These are phyloP conservation scores for Oryzias sinensis DNA, from an alignment of 2,797 vertebrate genomes.

Conservation along the genomic window DNA sequence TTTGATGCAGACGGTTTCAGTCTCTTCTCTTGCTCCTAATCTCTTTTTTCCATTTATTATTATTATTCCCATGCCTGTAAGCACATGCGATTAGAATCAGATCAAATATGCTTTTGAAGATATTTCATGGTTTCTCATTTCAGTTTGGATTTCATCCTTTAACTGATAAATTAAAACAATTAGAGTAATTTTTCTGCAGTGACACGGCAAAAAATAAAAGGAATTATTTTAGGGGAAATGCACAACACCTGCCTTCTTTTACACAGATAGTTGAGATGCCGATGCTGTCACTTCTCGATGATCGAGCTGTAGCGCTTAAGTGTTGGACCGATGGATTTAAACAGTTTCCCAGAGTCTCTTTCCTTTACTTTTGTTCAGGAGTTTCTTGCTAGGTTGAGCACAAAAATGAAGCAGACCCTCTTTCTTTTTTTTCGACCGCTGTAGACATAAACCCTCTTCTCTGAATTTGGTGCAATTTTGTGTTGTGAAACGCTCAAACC, in stretches of 20 bases:
- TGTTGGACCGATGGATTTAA: too few relatives aligned
- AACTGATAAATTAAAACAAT: too few relatives aligned
- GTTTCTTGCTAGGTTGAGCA: conserved; percentile 54
- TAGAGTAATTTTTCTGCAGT: too few relatives aligned
- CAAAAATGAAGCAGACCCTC: conserved; percentile 45
- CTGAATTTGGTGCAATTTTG: conserved; percentile 62
- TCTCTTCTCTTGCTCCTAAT: conserved; percentile 38
- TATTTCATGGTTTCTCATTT: conserved; percentile 56
- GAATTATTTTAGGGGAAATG: conserved; percentile 53
- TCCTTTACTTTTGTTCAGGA: conserved; percentile 3
- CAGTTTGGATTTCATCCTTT: conserved; percentile 48
- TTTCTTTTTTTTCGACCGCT: conserved; percentile 20
- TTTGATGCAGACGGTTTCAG: conserved; percentile 33
- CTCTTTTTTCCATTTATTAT: conserved; percentile 13
- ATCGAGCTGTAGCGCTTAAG: conserved; percentile 45
- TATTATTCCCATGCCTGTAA: conserved; percentile 64
- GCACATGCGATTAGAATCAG: conserved; percentile 45
- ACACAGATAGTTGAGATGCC: conserved; percentile 33
- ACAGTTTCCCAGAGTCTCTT: too few relatives aligned
- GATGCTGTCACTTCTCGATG: conserved; percentile 57
- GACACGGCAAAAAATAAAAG: too few relatives aligned
- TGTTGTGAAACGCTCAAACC: conserved; percentile 58
- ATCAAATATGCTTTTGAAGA: conserved; percentile 64
- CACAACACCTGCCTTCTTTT: conserved; percentile 59
- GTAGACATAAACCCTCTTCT: conserved; percentile 47